Base-by-base conservation (phyloP, 2,797 vertebrate species). In the Pagetopsis macropterus region DNA sequence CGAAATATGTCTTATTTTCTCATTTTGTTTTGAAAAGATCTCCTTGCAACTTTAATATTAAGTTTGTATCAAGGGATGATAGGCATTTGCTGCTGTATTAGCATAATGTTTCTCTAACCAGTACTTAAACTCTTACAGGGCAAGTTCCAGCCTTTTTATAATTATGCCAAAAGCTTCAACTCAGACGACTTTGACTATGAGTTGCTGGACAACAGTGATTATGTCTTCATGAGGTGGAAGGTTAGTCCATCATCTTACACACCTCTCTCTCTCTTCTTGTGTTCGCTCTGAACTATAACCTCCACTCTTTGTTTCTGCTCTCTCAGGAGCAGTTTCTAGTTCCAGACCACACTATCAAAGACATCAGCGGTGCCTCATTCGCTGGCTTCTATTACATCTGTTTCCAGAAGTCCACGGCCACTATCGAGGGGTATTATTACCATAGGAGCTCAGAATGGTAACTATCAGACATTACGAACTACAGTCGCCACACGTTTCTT, bases 351-450 rank as follows among this genome's bases (percentile, higher is more conserved):
- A 99, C 98, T 2, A 99, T 99, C 92, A 99, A 95, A 90, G 98
- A 99, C 92, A 99, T 99, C 91, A 99, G 97, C 0, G 98, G 98
- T 10, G 97, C 98, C 90, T 99, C 98, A 88, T 99, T 99, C 73
- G 98, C 98, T 19, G 98, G 98, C 75, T 99, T 99, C 94, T 99
- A 99, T 92, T 99, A 99, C 94, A 99, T 99, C 93, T 99, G 98
- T 92, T 99, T 99, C 93, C 98, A 99, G 95, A 99, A 99, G 92
- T 99, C 98, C 59, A 98, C 97, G 49, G 97, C 98, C 62, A 98
- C 97, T 79, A 97, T 99, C 69, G 98, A 99, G 92, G 97, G 98
- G 48, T 98, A 97, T 92, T 98, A 98, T 90, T 98, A 97, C 88
- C 97, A 98, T 86, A 92, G 97, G 86, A 98, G 97, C 92, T 98